phyloP scores from a whole-genome alignment of 1,140 invertebrate species.

The Hyles euphorbiae region DNA sequence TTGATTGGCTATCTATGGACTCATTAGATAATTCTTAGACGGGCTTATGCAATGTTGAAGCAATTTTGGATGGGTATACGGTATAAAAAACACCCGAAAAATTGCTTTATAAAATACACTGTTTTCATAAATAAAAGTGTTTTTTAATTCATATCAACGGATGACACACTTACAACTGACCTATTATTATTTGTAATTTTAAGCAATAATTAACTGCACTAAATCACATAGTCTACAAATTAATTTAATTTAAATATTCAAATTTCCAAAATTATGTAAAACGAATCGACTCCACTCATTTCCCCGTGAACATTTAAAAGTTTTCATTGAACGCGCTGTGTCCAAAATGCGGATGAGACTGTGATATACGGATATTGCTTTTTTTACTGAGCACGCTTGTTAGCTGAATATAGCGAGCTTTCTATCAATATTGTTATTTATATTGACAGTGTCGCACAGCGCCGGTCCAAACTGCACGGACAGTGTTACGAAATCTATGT shows the following conservation, averaged over 20 bases:
- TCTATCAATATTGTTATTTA: constrained; percentile 66
- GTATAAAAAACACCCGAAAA: too few relatives aligned
- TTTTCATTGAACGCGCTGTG: constrained; percentile 53
- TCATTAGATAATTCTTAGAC: too few relatives aligned
- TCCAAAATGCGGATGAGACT: constrained; percentile 58
- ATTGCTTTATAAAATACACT: background rate
- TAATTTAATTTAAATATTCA: too few relatives aligned
- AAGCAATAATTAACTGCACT: too few relatives aligned
- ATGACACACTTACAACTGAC: too few relatives aligned
- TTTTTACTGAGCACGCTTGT: constrained; percentile 58
- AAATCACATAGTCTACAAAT: too few relatives aligned
- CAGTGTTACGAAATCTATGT: constrained; percentile 3
- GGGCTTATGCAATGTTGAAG: too few relatives aligned
- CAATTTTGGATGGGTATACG: too few relatives aligned
- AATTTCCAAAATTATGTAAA: background rate
- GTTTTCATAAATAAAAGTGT: background rate
- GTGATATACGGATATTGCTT: constrained; percentile 70
- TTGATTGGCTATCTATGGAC: too few relatives aligned
- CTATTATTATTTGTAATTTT: too few relatives aligned
- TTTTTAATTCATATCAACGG: too few relatives aligned
- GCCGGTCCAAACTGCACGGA: constrained; percentile 14
- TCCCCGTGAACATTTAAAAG: constrained; percentile 43
- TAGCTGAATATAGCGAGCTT: constrained; percentile 56
- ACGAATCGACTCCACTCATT: constrained; percentile 19
- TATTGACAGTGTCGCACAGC: constrained; percentile 49